Base-by-base conservation (phyloP, 2,888 invertebrate genomes). In the Dendrolimus pini region DNA sequence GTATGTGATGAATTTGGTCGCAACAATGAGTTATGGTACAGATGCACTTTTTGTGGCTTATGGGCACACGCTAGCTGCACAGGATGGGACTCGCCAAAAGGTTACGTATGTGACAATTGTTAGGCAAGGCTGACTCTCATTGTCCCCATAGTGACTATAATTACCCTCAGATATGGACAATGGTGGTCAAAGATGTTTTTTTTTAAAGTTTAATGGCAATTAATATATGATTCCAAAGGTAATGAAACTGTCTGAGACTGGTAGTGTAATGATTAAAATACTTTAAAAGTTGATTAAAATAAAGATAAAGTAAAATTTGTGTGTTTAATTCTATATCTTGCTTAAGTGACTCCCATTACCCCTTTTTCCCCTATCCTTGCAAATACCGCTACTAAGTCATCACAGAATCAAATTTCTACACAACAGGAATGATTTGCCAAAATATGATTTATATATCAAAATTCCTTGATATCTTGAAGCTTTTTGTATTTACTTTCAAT, bases 31-130 rank as follows among this genome's bases (percentile, higher is more conserved):
- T 41, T 62, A 54, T 64, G 64, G 64, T 62, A 61, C 54, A 64
- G 60, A 56, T 61, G 61, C 59, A 61, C 60, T 41, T 58, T 13
- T 59, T 65, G 62, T 59, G 63, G 60, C 42, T 57, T 60, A 55
- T 63, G 61, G 60, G 62, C 60, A 59, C 63, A 63, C 58, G 58
- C 56, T 47, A 53, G 52, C 7, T 65, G 61, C 63, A 61, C 62
- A 47, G 61, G 60, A 54, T 62, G 65, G 62, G 61, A 65, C 18
- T 63, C 65, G 41, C 58, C 63, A 60, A 30, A 58, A 57, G 63
- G 65, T 56, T 65, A 63, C 54, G 58, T 62, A 42, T 62, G 61
- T 54, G 61, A 58, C 55, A 52, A 54, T 55, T 61, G 57, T 58
- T 59, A 57, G 54, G 55, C 12, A 58, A 41, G 14, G 57, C 59